Base-by-base conservation (phyloP, 2,888 invertebrate genomes). In the Sphaerophoria taeniata region DNA sequence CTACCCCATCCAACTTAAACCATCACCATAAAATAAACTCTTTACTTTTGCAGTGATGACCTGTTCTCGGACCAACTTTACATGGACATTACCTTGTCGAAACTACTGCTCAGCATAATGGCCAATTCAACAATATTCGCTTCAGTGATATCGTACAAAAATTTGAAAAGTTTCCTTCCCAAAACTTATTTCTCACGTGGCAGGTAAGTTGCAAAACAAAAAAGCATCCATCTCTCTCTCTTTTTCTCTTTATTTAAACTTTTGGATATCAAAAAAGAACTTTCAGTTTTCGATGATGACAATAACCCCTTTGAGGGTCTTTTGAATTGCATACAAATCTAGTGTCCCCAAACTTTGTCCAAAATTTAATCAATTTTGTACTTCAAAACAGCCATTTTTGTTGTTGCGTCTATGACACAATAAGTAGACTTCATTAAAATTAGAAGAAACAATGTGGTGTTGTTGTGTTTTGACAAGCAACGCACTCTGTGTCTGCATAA, bases 51-150 rank as follows among this genome's bases (percentile, higher is more conserved):
- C 87, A 92, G 92, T 14, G 91, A 92, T 87, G 91, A 92, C 83
- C 87, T 92, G 39, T 92, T 92, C 85, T 90, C 91, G 47, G 92
- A 92, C 88, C 91, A 92, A 88, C 89, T 92, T 6, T 91, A 91
- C 61, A 90, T 92, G 90, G 91, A 92, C 76, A 92, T 92, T 51
- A 90, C 90, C 9, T 87, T 90, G 1, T 91, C 91, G 3, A 87
- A 89, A n/a, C 90, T 90, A 6, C 88, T 92, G 79, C 88, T 90
- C 63, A 90, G 92, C 75, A 90, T 92, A 70, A 91, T 92, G 89
- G 87, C 91, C 75, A 92, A 92, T 80, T 90, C 90, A 51, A 92
- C 91, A 80, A 90, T 92, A 85, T 91, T 92, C 70, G 90, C 92
- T 24, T 91, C 92, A 55, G 90, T 92, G 70, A 91, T 92, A 74